A percentile compares a stretch with the other conserved stretches of the same genome.
Evolutionary conservation across 2,113 vertebrate species (phyloP).

Genomic region (Arenaria interpres): DNA sequence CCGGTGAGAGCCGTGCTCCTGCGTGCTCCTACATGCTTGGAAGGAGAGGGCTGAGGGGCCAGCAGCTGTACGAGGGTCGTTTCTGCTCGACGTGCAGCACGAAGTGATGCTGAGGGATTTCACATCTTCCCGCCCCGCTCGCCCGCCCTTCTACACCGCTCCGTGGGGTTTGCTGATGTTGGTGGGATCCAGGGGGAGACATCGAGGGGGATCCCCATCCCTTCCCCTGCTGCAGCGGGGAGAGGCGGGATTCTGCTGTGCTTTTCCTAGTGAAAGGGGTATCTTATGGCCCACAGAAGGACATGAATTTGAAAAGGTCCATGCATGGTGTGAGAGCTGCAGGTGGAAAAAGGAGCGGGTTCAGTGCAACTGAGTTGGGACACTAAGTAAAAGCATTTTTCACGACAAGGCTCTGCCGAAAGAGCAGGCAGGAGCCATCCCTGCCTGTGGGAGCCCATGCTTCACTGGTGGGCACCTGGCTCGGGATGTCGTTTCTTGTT

Average conservation of each 20-base stretch:
- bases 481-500: neutral
- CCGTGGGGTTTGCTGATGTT: neutral
- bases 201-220: accelerated
- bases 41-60: neutral
- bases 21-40: neutral
- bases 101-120: neutral
- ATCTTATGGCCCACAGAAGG: neutral
- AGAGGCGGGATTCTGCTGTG: neutral
- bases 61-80: accelerated
- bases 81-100: accelerated
- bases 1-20: conserved; percentile 53
- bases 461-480: accelerated
- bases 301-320: neutral
- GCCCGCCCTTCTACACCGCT: neutral
- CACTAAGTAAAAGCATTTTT: neutral
- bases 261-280: neutral
- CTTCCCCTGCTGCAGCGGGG: neutral
- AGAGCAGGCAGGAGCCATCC: neutral
- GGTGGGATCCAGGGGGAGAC: accelerated
- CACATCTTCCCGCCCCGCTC: accelerated
- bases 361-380: neutral
- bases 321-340: accelerated
- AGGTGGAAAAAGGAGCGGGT: neutral
- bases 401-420: neutral
- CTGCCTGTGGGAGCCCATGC: neutral